phyloP scores from a whole-genome alignment of 2,113 vertebrate species.

The Ellobius talpinus region DNA sequence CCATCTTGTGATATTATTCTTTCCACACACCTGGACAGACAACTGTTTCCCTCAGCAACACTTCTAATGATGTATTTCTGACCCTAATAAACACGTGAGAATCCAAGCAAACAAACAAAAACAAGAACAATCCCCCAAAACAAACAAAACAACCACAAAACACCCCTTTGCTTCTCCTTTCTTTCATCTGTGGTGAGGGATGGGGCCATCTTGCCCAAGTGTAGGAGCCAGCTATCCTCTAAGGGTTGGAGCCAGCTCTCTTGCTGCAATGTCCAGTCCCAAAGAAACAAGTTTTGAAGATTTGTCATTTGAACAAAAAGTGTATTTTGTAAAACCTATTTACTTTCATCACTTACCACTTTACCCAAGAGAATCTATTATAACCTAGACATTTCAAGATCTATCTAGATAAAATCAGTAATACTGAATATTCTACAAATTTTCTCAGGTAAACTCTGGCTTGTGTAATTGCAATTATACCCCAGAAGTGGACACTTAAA shows the following conservation, averaged over 20 bases:
- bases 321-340: background rate
- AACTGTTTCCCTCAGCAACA: background rate
- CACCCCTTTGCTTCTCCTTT: background rate
- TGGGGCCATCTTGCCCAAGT: background rate
- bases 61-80: background rate
- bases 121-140: background rate
- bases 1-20: background rate
- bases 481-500: constrained; percentile 21
- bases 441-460: constrained; percentile 31
- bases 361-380: background rate
- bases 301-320: background rate
- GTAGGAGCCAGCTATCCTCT: background rate
- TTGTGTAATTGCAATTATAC: background rate
- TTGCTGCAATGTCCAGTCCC: background rate
- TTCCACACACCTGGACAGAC: background rate
- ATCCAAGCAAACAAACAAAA: background rate
- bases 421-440: background rate
- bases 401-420: background rate
- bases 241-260: background rate
- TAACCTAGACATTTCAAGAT: constrained; percentile 1
- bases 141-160: background rate
- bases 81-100: background rate
- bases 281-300: background rate
- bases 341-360: background rate
- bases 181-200: background rate